A percentile compares a stretch with the other conserved stretches of the same genome.
phyloP scores from a whole-genome alignment of 2,888 invertebrate genomes.

The Drosophila pseudotakahashii region DNA sequence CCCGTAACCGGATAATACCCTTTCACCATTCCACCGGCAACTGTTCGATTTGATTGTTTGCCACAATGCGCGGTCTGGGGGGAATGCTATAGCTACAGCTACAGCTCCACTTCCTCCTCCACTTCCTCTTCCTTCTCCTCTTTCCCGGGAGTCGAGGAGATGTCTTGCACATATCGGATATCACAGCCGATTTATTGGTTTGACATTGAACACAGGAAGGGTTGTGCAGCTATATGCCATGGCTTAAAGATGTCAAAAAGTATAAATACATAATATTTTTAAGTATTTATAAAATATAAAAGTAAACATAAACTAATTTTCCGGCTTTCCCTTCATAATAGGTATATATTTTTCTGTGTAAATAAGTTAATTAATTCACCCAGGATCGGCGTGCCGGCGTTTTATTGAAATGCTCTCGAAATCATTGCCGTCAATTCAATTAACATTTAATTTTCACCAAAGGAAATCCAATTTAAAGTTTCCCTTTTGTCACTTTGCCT shows the following conservation, averaged over 20 bases:
- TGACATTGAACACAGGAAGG: slow-evolving; percentile 2
- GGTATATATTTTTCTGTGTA: too few relatives aligned
- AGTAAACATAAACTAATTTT: too few relatives aligned
- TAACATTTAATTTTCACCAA: slow-evolving; percentile 2
- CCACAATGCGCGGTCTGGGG: slow-evolving; percentile 19
- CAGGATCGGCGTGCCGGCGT: neutral
- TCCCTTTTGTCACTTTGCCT: neutral
- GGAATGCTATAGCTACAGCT: neutral
- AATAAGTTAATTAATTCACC: neutral
- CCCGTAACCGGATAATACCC: slow-evolving; percentile 28
- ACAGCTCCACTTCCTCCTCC: slow-evolving; percentile 5
- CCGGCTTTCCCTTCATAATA: too few relatives aligned
- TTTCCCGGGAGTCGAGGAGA: neutral
- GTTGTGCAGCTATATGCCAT: neutral
- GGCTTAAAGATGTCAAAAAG: too few relatives aligned
- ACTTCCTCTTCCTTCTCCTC: neutral
- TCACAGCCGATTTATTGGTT: slow-evolving; percentile 1
- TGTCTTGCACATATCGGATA: slow-evolving; percentile 15
- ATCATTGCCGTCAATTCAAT: slow-evolving; percentile 10
- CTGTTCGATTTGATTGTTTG: slow-evolving; percentile 41
- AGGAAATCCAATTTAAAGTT: slow-evolving; percentile 11
- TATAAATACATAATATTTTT: too few relatives aligned
- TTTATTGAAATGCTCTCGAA: neutral
- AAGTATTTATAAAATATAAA: too few relatives aligned
- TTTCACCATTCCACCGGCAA: neutral